phyloP scores from a whole-genome alignment of 2,888 invertebrate genomes.

The Conchocele bisecta region DNA sequence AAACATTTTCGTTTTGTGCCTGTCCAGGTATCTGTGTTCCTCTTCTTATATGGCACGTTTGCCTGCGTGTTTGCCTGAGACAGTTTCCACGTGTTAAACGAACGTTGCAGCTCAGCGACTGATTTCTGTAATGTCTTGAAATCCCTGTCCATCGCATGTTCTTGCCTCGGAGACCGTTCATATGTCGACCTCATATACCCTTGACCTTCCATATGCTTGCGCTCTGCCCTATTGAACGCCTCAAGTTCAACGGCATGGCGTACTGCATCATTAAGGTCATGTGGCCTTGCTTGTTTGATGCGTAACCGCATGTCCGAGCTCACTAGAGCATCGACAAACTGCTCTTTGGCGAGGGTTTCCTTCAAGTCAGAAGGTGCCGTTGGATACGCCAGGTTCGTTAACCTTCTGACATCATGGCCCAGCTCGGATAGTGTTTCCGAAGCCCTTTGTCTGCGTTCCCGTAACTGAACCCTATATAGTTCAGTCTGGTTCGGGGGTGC shows the following conservation, averaged over 20 bases:
- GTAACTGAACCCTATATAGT: conserved; percentile 21
- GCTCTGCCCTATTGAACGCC: conserved; percentile 14
- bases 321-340: conserved; percentile 1
- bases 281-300: conserved; percentile 23
- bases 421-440: conserved; percentile 11
- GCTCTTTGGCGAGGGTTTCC: conserved; percentile 20
- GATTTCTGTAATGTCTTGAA: neutral
- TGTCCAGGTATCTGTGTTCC: neutral
- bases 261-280: conserved; percentile 18
- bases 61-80: neutral
- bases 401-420: conserved; percentile 6
- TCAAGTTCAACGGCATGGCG: conserved; percentile 19
- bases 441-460: conserved; percentile 15
- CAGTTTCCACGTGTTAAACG: neutral
- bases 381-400: conserved; percentile 24
- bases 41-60: neutral
- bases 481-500: conserved; percentile 17
- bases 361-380: conserved; percentile 13
- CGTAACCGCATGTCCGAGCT: conserved; percentile 19
- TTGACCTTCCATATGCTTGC: neutral
- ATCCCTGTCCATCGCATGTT: neutral
- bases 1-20: neutral
- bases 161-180: neutral
- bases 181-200: neutral
- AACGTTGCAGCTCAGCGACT: neutral